Base-by-base conservation (phyloP, 2,113 vertebrate species). In the Fregata magnificens region DNA sequence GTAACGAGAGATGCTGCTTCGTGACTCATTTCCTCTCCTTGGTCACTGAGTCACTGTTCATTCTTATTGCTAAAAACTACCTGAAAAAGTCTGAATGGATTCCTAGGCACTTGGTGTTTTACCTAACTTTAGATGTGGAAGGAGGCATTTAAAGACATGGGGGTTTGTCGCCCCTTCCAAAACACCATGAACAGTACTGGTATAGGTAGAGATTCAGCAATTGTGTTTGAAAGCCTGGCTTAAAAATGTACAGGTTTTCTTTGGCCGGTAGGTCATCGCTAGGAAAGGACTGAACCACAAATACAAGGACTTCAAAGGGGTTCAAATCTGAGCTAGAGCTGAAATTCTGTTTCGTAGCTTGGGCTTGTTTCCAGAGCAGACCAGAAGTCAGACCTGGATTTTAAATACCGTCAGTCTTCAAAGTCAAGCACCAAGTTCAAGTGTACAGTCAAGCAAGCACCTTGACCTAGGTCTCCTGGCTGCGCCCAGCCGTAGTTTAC, bases 11-110 rank as follows among this genome's bases (percentile, higher is more conserved):
- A 66, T 50, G 82, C 76, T 67, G 40, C 81, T 92, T 66, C 24
- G 7, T 98, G 98, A 98, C 89, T 98, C 97, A 98, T 92, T 97
- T 98, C 97, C 97, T 96, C 86, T 47, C 76, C 65, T 59, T 18
- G 29, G 58, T n/a, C 88, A 82, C 76, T 97, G 97, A 98, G 88
- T 97, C 97, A 98, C 88, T 90, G 93, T 44, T 93, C 93, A 17
- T 91, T 58, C 90, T 95, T 93, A 69, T 73, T 92, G 82, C 73
- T 92, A 21, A 80, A 83, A 71, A 34, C 61, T 55, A 69, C 86
- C 53, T 77, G 85, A 76, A 80, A 82, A 91, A 25, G 18, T 83
- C 88, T 90, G 84, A 91, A 93, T 82, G 62, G 70, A 90, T 83
- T 96, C 53, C 80, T 36, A 15, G 93, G 69, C 76, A 63, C 82